phyloP scores from a whole-genome alignment of 2,113 vertebrate genomes.

The Mobula birostris region DNA sequence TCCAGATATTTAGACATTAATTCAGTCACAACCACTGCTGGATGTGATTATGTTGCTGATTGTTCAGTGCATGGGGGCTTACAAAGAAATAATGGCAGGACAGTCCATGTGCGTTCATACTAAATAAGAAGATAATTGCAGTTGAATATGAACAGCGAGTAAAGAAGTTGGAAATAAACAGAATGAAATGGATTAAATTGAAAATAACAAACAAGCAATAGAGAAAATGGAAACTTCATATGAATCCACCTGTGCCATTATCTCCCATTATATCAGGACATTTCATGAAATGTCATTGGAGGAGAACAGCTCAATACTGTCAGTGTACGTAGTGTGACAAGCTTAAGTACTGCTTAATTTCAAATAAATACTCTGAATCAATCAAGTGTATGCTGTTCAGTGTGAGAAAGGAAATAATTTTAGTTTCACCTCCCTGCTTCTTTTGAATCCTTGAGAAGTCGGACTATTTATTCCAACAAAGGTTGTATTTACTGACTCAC shows the following conservation, averaged over 20 bases:
- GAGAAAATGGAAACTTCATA: not conserved
- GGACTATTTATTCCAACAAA: not conserved
- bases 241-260: not conserved
- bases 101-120: not conserved
- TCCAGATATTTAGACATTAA: no score
- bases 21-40: not conserved
- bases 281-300: slow-evolving; percentile 28
- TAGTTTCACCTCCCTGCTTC: slow-evolving; percentile 5
- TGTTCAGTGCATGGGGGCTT: not conserved
- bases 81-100: not conserved
- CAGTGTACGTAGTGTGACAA: slow-evolving; percentile 26
- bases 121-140: not conserved
- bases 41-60: not conserved
- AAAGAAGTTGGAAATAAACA: not conserved
- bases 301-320: slow-evolving; percentile 25
- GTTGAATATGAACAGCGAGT: not conserved
- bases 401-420: not conserved
- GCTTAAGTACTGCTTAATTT: slow-evolving; percentile 9
- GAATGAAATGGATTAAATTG: slow-evolving; percentile 7
- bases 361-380: not conserved
- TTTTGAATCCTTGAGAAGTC: not conserved
- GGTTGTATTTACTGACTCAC: not conserved
- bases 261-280: not conserved
- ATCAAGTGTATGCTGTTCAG: slow-evolving; percentile 10
- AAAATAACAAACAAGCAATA: not conserved